Base-by-base conservation (phyloP, 1,140 invertebrate genomes). In the Rhagoletis zephyria region DNA sequence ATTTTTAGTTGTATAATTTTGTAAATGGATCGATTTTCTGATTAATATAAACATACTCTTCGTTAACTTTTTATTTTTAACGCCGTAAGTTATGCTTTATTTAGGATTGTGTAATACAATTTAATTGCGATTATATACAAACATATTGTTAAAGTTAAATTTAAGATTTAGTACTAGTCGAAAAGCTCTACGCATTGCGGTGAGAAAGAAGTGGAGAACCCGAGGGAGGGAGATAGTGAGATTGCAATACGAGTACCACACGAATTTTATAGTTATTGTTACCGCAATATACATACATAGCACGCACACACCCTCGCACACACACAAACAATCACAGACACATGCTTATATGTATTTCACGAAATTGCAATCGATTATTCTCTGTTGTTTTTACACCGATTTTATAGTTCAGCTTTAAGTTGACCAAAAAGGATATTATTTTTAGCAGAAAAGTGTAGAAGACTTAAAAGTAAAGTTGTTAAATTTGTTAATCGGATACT, bases 1-100 rank as follows among this genome's bases (percentile, higher is more conserved):
- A 74, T 77, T 87, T 74, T 45, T 61, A 42, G 45, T 60, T 74
- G 85, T 77, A 85, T 59, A 85, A 90, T 86, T 89, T 93, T 93
- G 92, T 93, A 93, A 92, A 93, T 93, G 92, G 91, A 93, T 92
- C 92, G 92, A 93, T 93, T 92, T 92, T 92, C 92, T 91, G 42
- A 74, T 63, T 42, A 61, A 85, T 85, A n/a, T 51, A 51, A 12
- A 51, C 16, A 2, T n/a, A 77, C 14, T 10, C 56, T 51, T 81
- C 45, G 48, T 59, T 81, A 48, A 74, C 1, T 42, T 5, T 45
- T 51, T 56, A 56, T 5, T 59, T 81, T 30, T 81, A 74, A 16
- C 74, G 48, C 48, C 48, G 48, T 81, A 81, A 81, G 48, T 81
- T 81, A 74, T 74, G 40, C 67, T 74, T 14, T 74, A 74, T n/a